phyloP scores from a whole-genome alignment of 2,888 invertebrate genomes.

The Nesidiocoris tenuis region DNA sequence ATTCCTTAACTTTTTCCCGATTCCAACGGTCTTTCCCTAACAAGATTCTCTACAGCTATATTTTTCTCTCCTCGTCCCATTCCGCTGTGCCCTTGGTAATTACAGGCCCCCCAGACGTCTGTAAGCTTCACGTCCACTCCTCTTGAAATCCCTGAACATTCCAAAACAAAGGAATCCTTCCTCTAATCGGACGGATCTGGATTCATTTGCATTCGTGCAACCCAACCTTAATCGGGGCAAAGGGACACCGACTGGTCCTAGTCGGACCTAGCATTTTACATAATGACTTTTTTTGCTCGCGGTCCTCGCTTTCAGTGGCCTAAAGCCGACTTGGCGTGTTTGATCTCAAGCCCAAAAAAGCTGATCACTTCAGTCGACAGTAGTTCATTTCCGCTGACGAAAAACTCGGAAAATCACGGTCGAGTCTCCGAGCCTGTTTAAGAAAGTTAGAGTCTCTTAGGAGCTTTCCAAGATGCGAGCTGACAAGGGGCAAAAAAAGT shows the following conservation, averaged over 20 bases:
- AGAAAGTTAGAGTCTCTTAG: too few relatives aligned
- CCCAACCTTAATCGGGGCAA: conserved; percentile 17
- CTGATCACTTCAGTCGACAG: not conserved
- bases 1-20: too few relatives aligned
- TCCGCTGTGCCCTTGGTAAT: too few relatives aligned
- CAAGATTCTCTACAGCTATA: too few relatives aligned
- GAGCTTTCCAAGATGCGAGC: too few relatives aligned
- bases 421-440: too few relatives aligned
- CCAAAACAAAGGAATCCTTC: conserved; percentile 20
- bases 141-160: not conserved
- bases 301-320: not conserved
- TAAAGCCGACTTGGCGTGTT: not conserved
- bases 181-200: conserved; percentile 21
- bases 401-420: too few relatives aligned
- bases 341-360: not conserved
- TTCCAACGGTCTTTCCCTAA: too few relatives aligned
- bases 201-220: conserved; percentile 31
- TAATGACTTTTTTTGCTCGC: not conserved
- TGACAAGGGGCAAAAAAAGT: too few relatives aligned
- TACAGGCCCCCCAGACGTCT: too few relatives aligned
- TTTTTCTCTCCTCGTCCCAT: too few relatives aligned
- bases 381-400: not conserved
- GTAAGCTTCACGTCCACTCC: too few relatives aligned
- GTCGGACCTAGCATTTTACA: not conserved
- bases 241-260: conserved; percentile 1